phyloP scores from a whole-genome alignment of 2,888 invertebrate species.

The Drosophila atripex region DNA sequence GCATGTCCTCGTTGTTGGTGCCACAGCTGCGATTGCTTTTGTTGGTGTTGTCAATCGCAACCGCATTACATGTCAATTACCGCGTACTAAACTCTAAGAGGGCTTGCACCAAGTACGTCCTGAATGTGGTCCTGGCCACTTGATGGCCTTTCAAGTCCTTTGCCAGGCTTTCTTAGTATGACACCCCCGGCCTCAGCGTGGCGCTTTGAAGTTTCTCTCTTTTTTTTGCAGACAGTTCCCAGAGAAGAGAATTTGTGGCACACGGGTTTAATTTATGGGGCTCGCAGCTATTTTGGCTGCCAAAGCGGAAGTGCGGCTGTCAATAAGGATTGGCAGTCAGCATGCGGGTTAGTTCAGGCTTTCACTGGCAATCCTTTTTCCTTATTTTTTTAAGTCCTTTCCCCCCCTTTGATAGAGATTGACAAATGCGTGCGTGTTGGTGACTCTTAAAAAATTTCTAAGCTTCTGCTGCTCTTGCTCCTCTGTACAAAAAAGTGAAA shows the following conservation, averaged over 20 bases:
- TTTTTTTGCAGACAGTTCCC: conserved; percentile 17
- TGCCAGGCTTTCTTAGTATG: conserved; percentile 36
- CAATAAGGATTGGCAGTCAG: conserved; percentile 77
- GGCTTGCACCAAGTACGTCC: conserved; percentile 67
- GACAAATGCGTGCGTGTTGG: conserved; percentile 78
- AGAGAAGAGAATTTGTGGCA: conserved; percentile 69
- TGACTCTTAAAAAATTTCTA: conserved; percentile 79
- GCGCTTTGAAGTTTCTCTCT: conserved; percentile 54
- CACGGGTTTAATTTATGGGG: conserved; percentile 76
- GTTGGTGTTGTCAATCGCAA: conserved; percentile 73
- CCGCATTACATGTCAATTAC: conserved; percentile 79
- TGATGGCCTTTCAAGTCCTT: conserved; percentile 24
- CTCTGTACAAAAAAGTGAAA: conserved; percentile 62
- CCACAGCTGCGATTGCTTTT: conserved; percentile 16
- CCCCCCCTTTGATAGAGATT: conserved; percentile 67
- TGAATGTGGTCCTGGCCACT: conserved; percentile 50
- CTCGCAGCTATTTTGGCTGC: conserved; percentile 79
- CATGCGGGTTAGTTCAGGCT: conserved; percentile 45
- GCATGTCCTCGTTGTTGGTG: conserved; percentile 38
- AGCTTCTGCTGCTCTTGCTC: conserved; percentile 49
- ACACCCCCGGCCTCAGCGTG: conserved; percentile 45
- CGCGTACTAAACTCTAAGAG: conserved; percentile 71
- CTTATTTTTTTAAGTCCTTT: conserved; percentile 14
- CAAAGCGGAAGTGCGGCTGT: conserved; percentile 77
- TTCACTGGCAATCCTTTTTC: conserved; percentile 12